A percentile compares a stretch with the other conserved stretches of the same genome.
Conservation (phyloP, 2,797 vertebrate genomes). For the Hephaestus fuliginosus region DNA sequence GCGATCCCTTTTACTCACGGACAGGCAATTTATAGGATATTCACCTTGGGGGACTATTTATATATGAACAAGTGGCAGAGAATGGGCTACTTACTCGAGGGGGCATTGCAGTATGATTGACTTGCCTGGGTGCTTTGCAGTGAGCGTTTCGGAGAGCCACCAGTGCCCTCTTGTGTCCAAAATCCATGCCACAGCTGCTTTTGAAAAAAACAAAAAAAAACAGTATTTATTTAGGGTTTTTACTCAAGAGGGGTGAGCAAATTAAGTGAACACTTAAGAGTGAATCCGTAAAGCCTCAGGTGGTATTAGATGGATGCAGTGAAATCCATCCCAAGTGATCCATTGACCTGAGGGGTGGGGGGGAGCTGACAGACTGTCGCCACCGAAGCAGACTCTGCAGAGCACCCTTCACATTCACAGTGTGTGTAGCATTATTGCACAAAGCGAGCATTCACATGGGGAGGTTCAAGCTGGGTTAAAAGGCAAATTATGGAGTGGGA, state of each 20-base stretch:
- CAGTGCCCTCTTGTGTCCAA: slow-evolving; percentile 76
- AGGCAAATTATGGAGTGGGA: slow-evolving; percentile 43
- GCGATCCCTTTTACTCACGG: slow-evolving; percentile 61
- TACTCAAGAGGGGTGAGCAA: slow-evolving; percentile 41
- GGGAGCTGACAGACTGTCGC: slow-evolving; percentile 25
- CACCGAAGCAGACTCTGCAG: slow-evolving; percentile 15
- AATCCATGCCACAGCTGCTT: not conserved
- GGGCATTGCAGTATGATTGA: slow-evolving; percentile 69
- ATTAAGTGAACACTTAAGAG: slow-evolving; percentile 35
- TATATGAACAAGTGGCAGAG: slow-evolving; percentile 70
- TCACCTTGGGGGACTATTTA: slow-evolving; percentile 80
- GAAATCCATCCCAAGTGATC: slow-evolving; percentile 45
- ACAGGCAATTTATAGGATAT: slow-evolving; percentile 69
- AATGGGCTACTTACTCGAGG: slow-evolving; percentile 61
- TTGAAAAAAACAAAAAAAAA: not conserved
- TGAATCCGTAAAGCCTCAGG: slow-evolving; percentile 26
- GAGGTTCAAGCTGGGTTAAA: slow-evolving; percentile 61
- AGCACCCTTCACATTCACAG: slow-evolving; percentile 48
- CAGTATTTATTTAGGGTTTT: slow-evolving; percentile 45
- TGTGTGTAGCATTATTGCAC: slow-evolving; percentile 34
- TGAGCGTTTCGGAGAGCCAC: slow-evolving; percentile 45
- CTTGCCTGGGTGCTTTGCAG: slow-evolving; percentile 18
- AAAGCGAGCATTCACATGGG: slow-evolving; percentile 29
- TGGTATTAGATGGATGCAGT: slow-evolving; percentile 34
- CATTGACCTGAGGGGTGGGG: slow-evolving; percentile 24